Evolutionary conservation across 2,888 invertebrate genomes (phyloP).

Genomic region (Tridacna crocea): DNA sequence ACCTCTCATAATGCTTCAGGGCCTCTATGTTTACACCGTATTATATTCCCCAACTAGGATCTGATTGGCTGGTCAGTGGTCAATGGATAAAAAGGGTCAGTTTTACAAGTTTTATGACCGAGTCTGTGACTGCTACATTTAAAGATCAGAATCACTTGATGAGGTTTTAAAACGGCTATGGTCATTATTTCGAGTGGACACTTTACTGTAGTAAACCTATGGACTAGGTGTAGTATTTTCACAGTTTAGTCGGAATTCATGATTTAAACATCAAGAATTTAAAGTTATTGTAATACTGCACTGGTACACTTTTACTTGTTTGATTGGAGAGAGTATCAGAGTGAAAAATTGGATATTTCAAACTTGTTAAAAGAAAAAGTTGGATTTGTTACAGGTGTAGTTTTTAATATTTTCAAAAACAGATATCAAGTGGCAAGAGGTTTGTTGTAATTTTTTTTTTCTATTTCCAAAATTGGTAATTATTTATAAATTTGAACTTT

Average conservation of each 20-base stretch:
- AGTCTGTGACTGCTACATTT: conserved; percentile 1
- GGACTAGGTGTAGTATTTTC: conserved; percentile 18
- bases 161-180: conserved; percentile 14
- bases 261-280: conserved; percentile 1
- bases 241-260: conserved; percentile 8
- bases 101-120: conserved; percentile 19
- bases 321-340: no score
- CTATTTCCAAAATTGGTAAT: no score
- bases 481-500: no score
- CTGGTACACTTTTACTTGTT: no score
- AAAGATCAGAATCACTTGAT: conserved; percentile 28
- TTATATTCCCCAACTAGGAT: conserved; percentile 6
- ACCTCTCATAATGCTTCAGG: conserved; percentile 8
- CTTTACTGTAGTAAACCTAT: neutral
- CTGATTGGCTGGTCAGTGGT: conserved; percentile 22
- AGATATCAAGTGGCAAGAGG: no score
- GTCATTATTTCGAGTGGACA: conserved; percentile 22
- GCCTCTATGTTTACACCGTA: neutral
- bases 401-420: no score
- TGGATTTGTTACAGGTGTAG: no score
- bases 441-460: no score
- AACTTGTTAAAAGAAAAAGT: no score
- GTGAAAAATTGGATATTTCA: no score
- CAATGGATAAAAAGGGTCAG: conserved; percentile 23
- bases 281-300: no score